Evolutionary conservation across 92 coral and sea anemone genomes (phyloP), one percentile per base, ranked within the genome.

Genomic region (Scolanthus callimorphus): DNA sequence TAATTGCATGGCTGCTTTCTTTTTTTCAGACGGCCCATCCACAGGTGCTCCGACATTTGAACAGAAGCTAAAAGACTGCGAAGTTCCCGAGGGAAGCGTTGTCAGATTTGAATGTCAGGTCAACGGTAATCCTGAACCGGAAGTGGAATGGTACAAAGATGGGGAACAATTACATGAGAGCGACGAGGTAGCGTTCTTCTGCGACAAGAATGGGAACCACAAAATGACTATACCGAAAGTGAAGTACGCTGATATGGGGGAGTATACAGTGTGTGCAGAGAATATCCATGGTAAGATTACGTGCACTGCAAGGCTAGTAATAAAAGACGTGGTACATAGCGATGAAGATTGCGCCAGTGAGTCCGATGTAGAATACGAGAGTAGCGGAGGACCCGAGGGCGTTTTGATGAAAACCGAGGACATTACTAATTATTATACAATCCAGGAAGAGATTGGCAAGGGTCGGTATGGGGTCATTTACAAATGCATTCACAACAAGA

Each of bases 401-500:
- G 48, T 25, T 23, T 49, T 28, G 60, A 55, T 82, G 29, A 69
- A 71, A 54, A 76, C 67, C 22, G 78, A 77, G 22, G 67, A 76
- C 59, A 79, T 79, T 27, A 79, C 79, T 11, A 74, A 81, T 23
- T 64, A 73, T 25, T 86, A 82, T 78, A 71, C 89, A 1, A 76
- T 86, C 27, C 60, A 83, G 48, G 95, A 86, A 11, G 95, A 86
- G 29, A 63, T 86, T n/a, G 95, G 95, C 27, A 84, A 84, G 31
- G 95, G 95, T 39, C 63, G 88, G 63, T 86, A 81, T 45, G 95
- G 95, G 29, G 88, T 86, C 28, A 89, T 86, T 25, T 82, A 68
- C 55, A 86, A 73, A 60, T 86, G 95, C 49, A 65, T 82, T 1
- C 81, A 86, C 30, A 86, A 81, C 43, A 70, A 65, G 26, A 82